These are phyloP conservation scores for Holacanthella duospinosa DNA, from an alignment of 2,888 invertebrate species.

Conservation along the genomic window DNA sequence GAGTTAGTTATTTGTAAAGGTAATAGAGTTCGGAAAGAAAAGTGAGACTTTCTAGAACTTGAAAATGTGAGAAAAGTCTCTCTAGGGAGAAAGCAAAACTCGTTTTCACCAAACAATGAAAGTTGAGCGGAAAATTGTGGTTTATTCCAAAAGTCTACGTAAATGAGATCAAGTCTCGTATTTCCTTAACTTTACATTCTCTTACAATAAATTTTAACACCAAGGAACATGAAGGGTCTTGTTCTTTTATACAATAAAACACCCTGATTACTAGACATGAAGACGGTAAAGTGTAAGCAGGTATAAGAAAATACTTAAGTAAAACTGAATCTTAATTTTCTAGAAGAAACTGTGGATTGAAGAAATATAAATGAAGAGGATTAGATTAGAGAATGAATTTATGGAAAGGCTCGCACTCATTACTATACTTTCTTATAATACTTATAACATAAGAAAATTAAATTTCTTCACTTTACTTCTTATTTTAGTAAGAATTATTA, in stretches of 20 bases:
- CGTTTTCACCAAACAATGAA: not conserved
- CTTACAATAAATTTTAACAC: not conserved
- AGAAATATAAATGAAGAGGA: no score
- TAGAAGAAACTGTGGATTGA: no score
- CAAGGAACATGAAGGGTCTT: not conserved
- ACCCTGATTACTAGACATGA: no score
- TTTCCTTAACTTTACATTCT: not conserved
- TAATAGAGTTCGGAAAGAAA: not conserved
- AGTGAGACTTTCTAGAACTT: not conserved
- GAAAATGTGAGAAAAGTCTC: not conserved
- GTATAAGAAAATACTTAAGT: no score
- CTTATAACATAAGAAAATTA: no score
- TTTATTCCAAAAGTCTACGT: not conserved
- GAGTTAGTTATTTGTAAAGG: not conserved
- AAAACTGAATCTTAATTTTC: no score
- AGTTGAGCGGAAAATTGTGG: not conserved
- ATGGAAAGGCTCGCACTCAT: no score
- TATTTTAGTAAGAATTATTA: no score
- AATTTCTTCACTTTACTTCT: no score
- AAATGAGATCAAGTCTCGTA: not conserved
- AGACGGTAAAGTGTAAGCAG: no score
- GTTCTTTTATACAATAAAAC: not conserved
- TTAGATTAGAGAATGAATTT: no score
- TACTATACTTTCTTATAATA: no score
- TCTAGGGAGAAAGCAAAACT: conserved; percentile 2